Evolutionary conservation across 2,797 vertebrate genomes (phyloP).

Genomic region (Danio tinwini): DNA sequence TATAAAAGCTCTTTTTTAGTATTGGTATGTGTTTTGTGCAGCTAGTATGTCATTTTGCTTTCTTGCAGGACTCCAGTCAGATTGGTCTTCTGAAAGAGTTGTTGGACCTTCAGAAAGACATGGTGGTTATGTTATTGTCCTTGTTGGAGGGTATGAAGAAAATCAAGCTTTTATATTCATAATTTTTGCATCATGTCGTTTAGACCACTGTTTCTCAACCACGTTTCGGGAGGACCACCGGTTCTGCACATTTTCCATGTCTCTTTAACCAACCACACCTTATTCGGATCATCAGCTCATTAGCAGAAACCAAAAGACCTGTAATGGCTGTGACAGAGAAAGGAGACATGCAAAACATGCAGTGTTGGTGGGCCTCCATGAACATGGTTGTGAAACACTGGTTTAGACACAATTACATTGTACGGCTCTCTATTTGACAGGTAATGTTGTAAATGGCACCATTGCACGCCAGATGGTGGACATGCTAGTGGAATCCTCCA

Average conservation of each 20-base stretch:
- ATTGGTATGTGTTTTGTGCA: background rate
- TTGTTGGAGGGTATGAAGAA: conserved; percentile 86
- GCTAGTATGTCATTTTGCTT: conserved; percentile 55
- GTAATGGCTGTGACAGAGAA: too few species aligned
- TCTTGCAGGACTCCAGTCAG: conserved; percentile 91
- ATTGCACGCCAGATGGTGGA: conserved; percentile 99
- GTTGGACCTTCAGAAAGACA: conserved; percentile 95
- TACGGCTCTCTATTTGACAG: conserved; percentile 69
- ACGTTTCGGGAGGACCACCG: too few species aligned
- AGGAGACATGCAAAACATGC: too few species aligned
- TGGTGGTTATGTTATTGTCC: conserved; percentile 97
- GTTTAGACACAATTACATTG: background rate
- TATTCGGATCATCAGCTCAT: too few species aligned
- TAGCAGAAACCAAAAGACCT: too few species aligned
- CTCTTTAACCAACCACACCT: too few species aligned
- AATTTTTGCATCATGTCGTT: background rate
- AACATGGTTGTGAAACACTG: too few species aligned
- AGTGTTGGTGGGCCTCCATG: too few species aligned
- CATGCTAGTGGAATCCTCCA: conserved; percentile 97
- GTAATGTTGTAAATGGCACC: conserved; percentile 95
- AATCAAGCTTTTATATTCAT: background rate
- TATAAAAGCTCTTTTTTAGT: background rate
- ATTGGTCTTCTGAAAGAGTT: conserved; percentile 94
- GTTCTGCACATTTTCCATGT: too few species aligned
- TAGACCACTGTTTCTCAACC: background rate